Conservation (phyloP, 2,888 invertebrate species). For the Aspidiotus destructor region DNA sequence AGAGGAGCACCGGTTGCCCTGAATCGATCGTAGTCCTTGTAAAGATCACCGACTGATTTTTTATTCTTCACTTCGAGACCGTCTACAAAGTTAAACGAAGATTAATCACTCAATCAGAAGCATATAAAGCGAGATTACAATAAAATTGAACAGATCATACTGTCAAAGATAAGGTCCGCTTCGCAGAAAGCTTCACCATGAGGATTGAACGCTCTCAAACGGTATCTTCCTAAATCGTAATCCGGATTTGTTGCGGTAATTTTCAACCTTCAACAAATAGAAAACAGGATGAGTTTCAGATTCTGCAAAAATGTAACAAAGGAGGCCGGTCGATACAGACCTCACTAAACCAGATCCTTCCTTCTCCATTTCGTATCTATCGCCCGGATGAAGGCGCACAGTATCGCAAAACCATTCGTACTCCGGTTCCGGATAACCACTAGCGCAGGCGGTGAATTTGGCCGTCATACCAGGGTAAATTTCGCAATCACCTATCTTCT, state of each 20-base stretch:
- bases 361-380: conserved; percentile 70
- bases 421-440: conserved; percentile 77
- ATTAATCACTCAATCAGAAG: neutral
- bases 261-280: conserved; percentile 27
- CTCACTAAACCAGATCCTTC: conserved; percentile 66
- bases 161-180: conserved; percentile 69
- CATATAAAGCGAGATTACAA: neutral
- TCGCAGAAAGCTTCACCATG: conserved; percentile 73
- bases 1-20: conserved; percentile 74
- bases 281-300: neutral
- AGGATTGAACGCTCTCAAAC: conserved; percentile 70
- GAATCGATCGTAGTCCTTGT: conserved; percentile 72
- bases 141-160: conserved; percentile 46
- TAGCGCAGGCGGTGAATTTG: conserved; percentile 85
- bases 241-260: conserved; percentile 54
- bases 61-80: conserved; percentile 51
- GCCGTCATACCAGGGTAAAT: conserved; percentile 78
- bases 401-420: conserved; percentile 79
- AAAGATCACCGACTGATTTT: conserved; percentile 54
- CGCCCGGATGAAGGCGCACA: conserved; percentile 67
- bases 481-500: conserved; percentile 80
- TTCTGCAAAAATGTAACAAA: neutral
- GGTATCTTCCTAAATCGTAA: conserved; percentile 75
- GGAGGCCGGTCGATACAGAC: neutral
- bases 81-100: conserved; percentile 22